Conservation (phyloP, 2,113 vertebrate species). For the Dipodomys merriami region DNA sequence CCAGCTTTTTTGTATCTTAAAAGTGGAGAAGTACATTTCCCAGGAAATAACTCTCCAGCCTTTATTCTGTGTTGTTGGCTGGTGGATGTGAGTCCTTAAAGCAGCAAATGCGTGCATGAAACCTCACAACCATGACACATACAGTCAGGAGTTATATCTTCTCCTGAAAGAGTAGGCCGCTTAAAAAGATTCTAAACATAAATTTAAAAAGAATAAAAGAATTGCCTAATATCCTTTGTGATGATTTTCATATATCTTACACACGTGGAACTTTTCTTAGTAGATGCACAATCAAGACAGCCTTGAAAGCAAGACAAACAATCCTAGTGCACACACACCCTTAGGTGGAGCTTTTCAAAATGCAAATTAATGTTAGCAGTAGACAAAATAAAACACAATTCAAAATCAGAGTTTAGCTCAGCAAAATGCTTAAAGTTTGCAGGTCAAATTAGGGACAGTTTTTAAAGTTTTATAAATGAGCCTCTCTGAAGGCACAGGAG, state of each 20-base stretch:
- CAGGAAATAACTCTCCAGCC: not conserved
- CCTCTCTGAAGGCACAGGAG: slow-evolving; percentile 71
- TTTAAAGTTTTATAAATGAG: slow-evolving; percentile 83
- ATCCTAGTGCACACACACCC: slow-evolving; percentile 15
- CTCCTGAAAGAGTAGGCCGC: not conserved
- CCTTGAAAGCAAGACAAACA: not conserved
- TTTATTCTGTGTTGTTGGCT: not conserved
- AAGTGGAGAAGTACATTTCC: not conserved
- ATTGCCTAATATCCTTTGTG: not conserved
- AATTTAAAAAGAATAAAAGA: not conserved
- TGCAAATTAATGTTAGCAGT: slow-evolving; percentile 60
- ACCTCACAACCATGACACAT: not conserved
- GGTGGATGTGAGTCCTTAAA: not conserved
- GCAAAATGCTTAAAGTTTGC: slow-evolving; percentile 74
- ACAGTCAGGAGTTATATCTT: not conserved
- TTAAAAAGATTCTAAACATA: not conserved
- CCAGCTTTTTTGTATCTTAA: not conserved
- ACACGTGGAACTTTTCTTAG: not conserved
- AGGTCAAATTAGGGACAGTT: slow-evolving; percentile 81
- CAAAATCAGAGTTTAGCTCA: slow-evolving; percentile 73
- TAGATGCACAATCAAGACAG: not conserved
- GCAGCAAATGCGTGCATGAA: not conserved
- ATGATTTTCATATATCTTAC: not conserved
- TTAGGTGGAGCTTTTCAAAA: slow-evolving; percentile 56
- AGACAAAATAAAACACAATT: slow-evolving; percentile 68